phyloP scores from a whole-genome alignment of 2,797 vertebrate species.

The Eulemur rubriventer region DNA sequence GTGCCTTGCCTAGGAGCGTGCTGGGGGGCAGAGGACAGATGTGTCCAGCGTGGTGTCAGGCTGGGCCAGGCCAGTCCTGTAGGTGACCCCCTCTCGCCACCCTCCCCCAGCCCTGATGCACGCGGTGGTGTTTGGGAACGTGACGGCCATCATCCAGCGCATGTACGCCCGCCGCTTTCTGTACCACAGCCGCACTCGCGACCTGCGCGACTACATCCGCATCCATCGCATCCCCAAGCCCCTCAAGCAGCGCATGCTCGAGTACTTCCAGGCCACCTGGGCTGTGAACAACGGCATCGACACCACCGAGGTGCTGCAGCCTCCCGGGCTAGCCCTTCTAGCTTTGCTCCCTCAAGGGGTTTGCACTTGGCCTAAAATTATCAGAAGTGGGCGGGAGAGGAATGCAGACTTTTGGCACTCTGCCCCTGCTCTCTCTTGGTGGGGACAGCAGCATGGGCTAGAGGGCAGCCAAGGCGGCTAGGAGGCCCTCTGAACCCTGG shows the following conservation, averaged over 20 bases:
- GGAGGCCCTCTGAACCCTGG: background rate
- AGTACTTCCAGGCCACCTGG: constrained; percentile 96
- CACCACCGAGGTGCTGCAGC: constrained; percentile 90
- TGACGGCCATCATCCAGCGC: constrained; percentile 96
- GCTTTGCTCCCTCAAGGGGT: background rate
- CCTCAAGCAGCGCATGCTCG: constrained; percentile 94
- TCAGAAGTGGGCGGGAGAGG: background rate
- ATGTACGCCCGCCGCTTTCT: constrained; percentile 95
- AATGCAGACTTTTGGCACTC: background rate
- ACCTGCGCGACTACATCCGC: constrained; percentile 94
- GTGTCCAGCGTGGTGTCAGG: background rate
- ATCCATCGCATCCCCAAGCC: constrained; percentile 93
- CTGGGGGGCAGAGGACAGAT: background rate
- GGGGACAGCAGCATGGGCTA: background rate
- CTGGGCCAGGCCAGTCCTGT: background rate
- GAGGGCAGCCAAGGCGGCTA: background rate
- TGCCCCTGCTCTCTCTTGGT: background rate
- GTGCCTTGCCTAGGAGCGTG: background rate
- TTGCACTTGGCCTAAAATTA: background rate
- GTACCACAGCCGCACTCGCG: constrained; percentile 95
- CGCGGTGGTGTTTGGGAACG: constrained; percentile 95
- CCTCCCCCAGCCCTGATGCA: constrained; percentile 92
- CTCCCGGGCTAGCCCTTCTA: background rate
- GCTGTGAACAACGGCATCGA: constrained; percentile 95
- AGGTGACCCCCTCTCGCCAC: constrained; percentile 13